These are phyloP conservation scores for Psophia crepitans DNA, from an alignment of 2,113 vertebrate species.

Conservation along the genomic window DNA sequence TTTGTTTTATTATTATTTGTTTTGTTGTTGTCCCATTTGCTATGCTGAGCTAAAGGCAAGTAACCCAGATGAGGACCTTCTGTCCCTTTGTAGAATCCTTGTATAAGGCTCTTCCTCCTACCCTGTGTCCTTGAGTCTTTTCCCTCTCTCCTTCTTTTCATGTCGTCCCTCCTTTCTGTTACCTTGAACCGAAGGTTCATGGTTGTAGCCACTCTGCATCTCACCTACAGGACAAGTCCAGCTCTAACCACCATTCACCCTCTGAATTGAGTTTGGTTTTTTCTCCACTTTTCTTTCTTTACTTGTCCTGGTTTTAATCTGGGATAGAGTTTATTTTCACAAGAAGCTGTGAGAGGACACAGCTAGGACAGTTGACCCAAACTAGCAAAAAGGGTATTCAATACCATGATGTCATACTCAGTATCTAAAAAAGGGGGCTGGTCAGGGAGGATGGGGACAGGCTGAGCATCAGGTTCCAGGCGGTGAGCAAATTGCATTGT, in stretches of 20 bases:
- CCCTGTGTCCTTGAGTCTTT: background rate
- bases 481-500: too few species aligned
- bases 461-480: too few species aligned
- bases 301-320: too few species aligned
- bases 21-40: too few species aligned
- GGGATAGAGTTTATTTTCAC: too few species aligned
- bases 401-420: too few species aligned
- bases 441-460: too few species aligned
- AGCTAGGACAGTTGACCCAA: too few species aligned
- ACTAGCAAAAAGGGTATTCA: too few species aligned
- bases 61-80: background rate
- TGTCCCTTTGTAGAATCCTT: background rate
- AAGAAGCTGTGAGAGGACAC: too few species aligned
- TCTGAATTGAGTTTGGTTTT: background rate
- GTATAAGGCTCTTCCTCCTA: accelerated
- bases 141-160: background rate
- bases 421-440: too few species aligned
- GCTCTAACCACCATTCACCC: background rate
- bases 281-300: background rate
- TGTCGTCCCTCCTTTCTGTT: background rate
- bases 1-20: too few species aligned
- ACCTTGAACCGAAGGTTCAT: background rate
- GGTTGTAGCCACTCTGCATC: background rate
- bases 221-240: background rate
- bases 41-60: background rate